Evolutionary conservation across 2,888 invertebrate species (phyloP).

Genomic region (Cinara cedri): DNA sequence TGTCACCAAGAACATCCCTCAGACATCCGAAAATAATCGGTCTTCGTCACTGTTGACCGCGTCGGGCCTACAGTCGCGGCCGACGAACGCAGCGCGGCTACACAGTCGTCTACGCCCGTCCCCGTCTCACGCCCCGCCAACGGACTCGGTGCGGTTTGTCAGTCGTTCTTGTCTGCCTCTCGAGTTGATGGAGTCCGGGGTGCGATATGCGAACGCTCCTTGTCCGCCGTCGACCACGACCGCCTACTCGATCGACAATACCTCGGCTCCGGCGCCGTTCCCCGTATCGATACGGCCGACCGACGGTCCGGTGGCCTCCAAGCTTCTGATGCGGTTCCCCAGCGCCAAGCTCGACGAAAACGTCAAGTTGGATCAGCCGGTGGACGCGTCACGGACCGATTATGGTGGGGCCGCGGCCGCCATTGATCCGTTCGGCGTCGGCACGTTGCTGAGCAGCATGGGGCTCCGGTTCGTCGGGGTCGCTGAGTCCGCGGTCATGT

Average conservation of each 20-base stretch:
- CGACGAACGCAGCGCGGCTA: background rate
- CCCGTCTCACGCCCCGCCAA: too few species aligned
- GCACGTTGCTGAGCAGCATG: constrained; percentile 12
- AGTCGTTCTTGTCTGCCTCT: background rate
- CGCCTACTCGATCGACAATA: background rate
- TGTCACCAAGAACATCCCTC: too few species aligned
- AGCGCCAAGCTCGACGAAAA: constrained; percentile 36
- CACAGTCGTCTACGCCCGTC: background rate
- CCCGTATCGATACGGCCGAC: background rate
- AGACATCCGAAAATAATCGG: too few species aligned
- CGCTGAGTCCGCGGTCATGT: constrained; percentile 39
- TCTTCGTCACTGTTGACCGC: too few species aligned
- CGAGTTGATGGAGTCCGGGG: constrained; percentile 2
- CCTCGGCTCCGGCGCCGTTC: background rate
- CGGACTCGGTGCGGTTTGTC: background rate
- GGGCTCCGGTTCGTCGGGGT: constrained; percentile 34
- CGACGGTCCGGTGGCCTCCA: background rate
- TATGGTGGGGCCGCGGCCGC: background rate
- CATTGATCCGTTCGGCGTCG: constrained; percentile 20
- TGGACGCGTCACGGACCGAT: background rate
- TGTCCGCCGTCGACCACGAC: background rate
- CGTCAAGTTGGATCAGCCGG: constrained; percentile 42
- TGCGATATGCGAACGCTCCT: too few species aligned
- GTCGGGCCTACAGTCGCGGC: background rate
- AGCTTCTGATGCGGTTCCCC: constrained; percentile 9